A percentile compares a stretch with the other conserved stretches of the same genome.
Conservation (phyloP, 2,113 vertebrate species). For the Poecilia latipinna region DNA sequence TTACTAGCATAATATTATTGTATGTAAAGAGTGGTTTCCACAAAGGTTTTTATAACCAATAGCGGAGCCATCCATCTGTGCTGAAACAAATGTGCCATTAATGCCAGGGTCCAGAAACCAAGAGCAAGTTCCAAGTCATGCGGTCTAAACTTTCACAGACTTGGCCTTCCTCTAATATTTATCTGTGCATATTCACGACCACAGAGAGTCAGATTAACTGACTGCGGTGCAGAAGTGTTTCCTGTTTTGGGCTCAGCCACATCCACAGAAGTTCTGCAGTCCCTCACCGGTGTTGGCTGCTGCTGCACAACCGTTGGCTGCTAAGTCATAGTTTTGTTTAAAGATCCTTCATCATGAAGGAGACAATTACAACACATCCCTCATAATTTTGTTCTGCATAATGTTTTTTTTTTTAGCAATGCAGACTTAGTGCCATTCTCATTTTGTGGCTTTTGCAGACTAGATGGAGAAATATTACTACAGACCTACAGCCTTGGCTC, state of each 20-base stretch:
- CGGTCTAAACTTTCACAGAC: conserved; percentile 67
- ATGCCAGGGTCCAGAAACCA: conserved; percentile 55
- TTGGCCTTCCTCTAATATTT: conserved; percentile 69
- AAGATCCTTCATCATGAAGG: conserved; percentile 5
- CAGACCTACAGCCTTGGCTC: background rate
- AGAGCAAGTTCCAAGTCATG: conserved; percentile 52
- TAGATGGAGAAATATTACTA: background rate
- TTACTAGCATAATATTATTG: conserved; percentile 12
- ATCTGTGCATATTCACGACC: conserved; percentile 65
- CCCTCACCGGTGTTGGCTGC: conserved; percentile 36
- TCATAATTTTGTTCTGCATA: background rate
- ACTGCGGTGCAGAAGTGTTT: conserved; percentile 75
- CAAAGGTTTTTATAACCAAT: conserved; percentile 18
- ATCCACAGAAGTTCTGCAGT: conserved; percentile 66
- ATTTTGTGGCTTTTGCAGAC: background rate
- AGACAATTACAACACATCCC: background rate
- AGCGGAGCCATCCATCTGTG: conserved; percentile 32
- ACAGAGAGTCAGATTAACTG: conserved; percentile 73
- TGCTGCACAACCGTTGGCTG: conserved; percentile 29
- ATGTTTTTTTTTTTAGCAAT: background rate
- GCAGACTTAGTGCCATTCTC: background rate
- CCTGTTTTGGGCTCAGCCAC: conserved; percentile 76
- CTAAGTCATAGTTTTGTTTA: conserved; percentile 13
- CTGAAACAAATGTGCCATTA: conserved; percentile 62
- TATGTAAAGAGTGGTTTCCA: conserved; percentile 3